These are phyloP conservation scores for Drosophila prostipennis DNA, from an alignment of 2,888 invertebrate genomes.

Conservation along the genomic window DNA sequence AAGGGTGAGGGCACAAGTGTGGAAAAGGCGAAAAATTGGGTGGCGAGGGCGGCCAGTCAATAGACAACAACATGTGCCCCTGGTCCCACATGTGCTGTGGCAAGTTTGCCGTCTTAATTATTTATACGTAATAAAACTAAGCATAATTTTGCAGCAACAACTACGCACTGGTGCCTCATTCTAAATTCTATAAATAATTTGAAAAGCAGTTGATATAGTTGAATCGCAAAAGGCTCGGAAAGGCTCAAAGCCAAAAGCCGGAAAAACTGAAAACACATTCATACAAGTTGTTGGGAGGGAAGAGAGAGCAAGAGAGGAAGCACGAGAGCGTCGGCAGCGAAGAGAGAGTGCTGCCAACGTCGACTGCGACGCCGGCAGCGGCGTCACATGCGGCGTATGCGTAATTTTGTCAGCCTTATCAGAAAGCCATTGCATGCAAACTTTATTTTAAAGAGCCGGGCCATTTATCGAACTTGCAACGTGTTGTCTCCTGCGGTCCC, in stretches of 20 bases:
- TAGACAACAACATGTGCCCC: conserved; percentile 35
- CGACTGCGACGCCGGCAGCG: conserved; percentile 19
- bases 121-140: conserved; percentile 66
- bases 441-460: conserved; percentile 50
- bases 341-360: conserved; percentile 12
- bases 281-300: conserved; percentile 75
- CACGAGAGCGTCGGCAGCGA: conserved; percentile 3
- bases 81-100: conserved; percentile 63
- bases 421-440: conserved; percentile 48
- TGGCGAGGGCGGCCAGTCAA: conserved; percentile 14
- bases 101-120: conserved; percentile 60
- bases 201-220: conserved; percentile 68
- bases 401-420: conserved; percentile 53
- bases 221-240: conserved; percentile 47
- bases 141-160: conserved; percentile 55
- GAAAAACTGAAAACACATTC: conserved; percentile 72
- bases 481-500: conserved; percentile 39
- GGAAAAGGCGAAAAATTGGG: not conserved
- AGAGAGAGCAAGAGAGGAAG: not conserved
- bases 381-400: conserved; percentile 64
- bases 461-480: conserved; percentile 45
- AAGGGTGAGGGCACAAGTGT: not conserved
- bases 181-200: conserved; percentile 78
- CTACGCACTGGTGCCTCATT: conserved; percentile 60
- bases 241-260: conserved; percentile 29